Evolutionary conservation across 2,888 invertebrate genomes (phyloP).

Genomic region (Tenthredo mesomela): DNA sequence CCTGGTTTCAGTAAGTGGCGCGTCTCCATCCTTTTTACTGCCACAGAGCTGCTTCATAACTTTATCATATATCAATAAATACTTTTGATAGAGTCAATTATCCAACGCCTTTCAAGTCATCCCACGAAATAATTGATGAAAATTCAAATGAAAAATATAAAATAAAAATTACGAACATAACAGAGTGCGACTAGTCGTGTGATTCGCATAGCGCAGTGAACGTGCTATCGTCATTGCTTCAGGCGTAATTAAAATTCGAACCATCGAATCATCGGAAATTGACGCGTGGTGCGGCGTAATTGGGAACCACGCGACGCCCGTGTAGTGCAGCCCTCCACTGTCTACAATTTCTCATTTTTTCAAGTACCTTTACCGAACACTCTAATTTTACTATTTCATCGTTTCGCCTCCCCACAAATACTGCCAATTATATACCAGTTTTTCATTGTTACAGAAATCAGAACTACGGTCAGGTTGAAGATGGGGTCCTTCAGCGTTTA

Average conservation of each 20-base stretch:
- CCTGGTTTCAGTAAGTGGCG: background rate
- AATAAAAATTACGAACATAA: background rate
- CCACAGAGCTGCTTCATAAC: background rate
- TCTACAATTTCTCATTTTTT: background rate
- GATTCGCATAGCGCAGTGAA: background rate
- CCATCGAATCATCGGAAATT: background rate
- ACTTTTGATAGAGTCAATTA: background rate
- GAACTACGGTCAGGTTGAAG: slow-evolving; percentile 63
- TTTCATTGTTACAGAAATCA: slow-evolving; percentile 67
- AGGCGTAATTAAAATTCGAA: background rate
- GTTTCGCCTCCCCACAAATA: background rate
- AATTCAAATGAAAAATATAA: background rate
- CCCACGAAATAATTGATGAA: background rate
- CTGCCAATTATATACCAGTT: background rate
- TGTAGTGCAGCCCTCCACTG: background rate
- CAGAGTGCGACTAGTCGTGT: background rate
- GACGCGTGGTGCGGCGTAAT: background rate
- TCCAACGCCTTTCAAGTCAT: background rate
- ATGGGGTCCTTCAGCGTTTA: slow-evolving; percentile 76
- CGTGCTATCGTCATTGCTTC: background rate
- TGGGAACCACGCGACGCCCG: background rate
- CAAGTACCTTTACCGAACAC: background rate
- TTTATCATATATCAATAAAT: background rate
- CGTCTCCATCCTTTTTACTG: background rate
- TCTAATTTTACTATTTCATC: background rate